Base-by-base conservation (phyloP, 2,888 invertebrate species). In the Imbricaverruca yamaguchii region DNA sequence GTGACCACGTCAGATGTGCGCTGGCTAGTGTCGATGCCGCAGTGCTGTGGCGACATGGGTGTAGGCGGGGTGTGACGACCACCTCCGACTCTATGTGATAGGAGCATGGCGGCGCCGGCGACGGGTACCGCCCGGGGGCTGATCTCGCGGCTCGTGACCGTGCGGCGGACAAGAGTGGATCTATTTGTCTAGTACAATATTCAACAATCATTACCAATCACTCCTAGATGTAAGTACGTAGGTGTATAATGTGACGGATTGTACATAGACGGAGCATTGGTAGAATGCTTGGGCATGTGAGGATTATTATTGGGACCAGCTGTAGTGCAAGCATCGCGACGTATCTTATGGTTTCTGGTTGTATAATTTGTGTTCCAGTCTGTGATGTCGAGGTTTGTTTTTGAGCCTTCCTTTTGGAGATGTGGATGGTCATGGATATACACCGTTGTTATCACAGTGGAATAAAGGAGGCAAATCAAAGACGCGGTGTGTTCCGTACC, bases 391-490 rank as follows among this genome's bases (percentile, higher is more conserved):
- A 15, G 39, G 39, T 69, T 39, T 18, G 69, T 69, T 69, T 21
- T 69, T 69, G 18, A 69, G 69, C 39, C 69, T 69, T 69, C 69
- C 69, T 69, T 69, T 69, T 69, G 69, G 69, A 23, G 25, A 39
- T 18, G 18, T 39, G 39, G 69, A 69, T 69, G 39, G 25, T 39
- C 39, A 67, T 39, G 15, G 39, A 57, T 39, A 13, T 25, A 39
- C 69, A 69, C 39, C 69, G 69, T 69, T 69, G 69, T 69, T 69
- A 69, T 69, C 69, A 69, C 69, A 39, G 8, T 65, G 65, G 65
- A 69, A 69, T 69, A 69, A 69, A 69, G 69, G 69, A 69, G 18
- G 69, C 69, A 39, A 69, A 39, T 57, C 57, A 11, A n/a, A n/a
- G n/a, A n/a, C n/a, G n/a, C n/a, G n/a, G n/a, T n/a, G n/a, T n/a